phyloP scores from a whole-genome alignment of 2,797 vertebrate genomes.

The Gouania willdenowi region DNA sequence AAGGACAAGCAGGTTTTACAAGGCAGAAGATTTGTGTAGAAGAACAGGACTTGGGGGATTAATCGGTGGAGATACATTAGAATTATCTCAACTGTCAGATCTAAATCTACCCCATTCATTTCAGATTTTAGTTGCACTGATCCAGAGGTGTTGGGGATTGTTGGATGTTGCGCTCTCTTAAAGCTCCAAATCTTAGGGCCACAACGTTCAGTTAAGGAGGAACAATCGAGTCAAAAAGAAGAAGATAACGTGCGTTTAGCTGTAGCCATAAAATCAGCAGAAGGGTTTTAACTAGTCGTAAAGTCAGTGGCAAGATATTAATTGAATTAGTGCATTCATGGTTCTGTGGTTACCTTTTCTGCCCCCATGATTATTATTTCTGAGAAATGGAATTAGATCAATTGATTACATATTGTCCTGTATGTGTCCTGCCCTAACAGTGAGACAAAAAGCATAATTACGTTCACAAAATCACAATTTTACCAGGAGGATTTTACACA shows the following conservation, averaged over 20 bases:
- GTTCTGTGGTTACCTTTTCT: constrained; percentile 73
- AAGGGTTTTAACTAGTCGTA: constrained; percentile 78
- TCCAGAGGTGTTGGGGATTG: constrained; percentile 21
- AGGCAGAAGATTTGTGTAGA: constrained; percentile 23
- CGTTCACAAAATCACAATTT: no score
- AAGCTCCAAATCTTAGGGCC: constrained; percentile 57
- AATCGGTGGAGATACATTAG: constrained; percentile 28
- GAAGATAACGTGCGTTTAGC: constrained; percentile 68
- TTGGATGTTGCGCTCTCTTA: constrained; percentile 34
- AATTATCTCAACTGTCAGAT: constrained; percentile 31
- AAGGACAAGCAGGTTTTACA: constrained; percentile 37
- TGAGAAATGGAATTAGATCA: constrained; percentile 62
- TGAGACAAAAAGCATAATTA: no score
- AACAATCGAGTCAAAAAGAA: constrained; percentile 51
- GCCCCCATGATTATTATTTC: constrained; percentile 69
- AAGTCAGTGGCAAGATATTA: constrained; percentile 76
- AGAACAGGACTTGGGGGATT: constrained; percentile 22
- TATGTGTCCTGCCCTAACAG: constrained; percentile 30
- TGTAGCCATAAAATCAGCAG: constrained; percentile 76
- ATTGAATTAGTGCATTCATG: constrained; percentile 76
- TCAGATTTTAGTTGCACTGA: constrained; percentile 17
- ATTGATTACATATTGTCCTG: constrained; percentile 47
- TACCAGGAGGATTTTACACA: no score
- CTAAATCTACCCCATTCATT: constrained; percentile 18
- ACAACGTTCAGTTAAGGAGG: constrained; percentile 52